Base-by-base conservation (phyloP, 2,113 vertebrate species). In the Marmota flaviventris region DNA sequence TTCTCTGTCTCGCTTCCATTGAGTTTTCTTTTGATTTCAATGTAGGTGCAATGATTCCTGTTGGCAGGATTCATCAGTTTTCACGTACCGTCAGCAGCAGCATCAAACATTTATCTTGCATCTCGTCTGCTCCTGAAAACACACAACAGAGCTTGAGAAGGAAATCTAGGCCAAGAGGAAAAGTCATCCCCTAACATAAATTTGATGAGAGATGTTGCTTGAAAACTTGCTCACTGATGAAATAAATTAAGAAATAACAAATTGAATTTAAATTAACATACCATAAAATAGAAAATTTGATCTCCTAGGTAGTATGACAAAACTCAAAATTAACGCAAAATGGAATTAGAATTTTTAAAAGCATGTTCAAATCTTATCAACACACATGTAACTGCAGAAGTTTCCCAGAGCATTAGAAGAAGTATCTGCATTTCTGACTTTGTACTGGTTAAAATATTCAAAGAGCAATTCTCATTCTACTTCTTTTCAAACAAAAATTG, bases 91-190 rank as follows among this genome's bases (percentile, higher is more conserved):
- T 63, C 61, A 63, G 61, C 61, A 63, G 61, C 8, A 63, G 61
- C 65, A 45, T 17, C 42, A 63, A 92, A 34, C 22, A 89, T 96
- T 48, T n/a, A 51, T 86, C 94, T 91, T 67, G 12, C 32, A 85
- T 85, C 34, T 45, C 53, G 72, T 73, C 2, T 39, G 2, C n/a
- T 88, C 61, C 20, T 58, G 22, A 73, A 95, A 70, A 81, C 24
- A 8, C 34, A 29, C 18, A 76, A 17, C n/a, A 48, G 8, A 34
- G 5, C 4, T 67, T 56, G 4, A 75, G 17, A 81, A 93, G 24
- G 32, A 5, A 95, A 63, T 76, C 5, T 8, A 85, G 24, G 37
- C 10, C 29, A 39, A 77, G 4, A 75, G 20, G 12, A 61, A 67
- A 42, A 78, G 1, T 18, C 53, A 86, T 75, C 4, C n/a, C 86